Conservation (phyloP, 1,140 invertebrate genomes). For the Drosophila kanapiae region DNA sequence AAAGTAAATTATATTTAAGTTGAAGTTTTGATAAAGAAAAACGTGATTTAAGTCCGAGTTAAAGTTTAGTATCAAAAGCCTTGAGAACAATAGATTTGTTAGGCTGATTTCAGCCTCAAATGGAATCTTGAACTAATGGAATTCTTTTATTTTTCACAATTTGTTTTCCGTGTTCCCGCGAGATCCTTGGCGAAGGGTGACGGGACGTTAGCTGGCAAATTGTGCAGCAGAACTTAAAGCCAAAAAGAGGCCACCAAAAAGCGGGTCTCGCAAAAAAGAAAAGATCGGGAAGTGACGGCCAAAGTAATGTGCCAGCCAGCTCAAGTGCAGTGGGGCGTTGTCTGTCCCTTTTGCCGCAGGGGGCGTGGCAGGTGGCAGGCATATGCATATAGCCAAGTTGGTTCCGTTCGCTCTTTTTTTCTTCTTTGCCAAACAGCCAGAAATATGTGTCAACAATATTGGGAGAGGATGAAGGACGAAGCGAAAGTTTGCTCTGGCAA, state of each 20-base stretch:
- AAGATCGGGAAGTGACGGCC: constrained; percentile 53
- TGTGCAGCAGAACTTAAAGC: constrained; percentile 71
- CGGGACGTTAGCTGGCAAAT: constrained; percentile 57
- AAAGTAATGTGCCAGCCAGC: constrained; percentile 65
- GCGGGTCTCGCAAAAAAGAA: constrained; percentile 1
- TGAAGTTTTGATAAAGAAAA: neutral
- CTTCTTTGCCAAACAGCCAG: constrained; percentile 13
- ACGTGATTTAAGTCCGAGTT: rapidly evolving
- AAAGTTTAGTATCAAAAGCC: neutral
- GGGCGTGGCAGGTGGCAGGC: constrained; percentile 59
- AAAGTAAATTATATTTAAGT: neutral
- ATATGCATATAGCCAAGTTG: constrained; percentile 53
- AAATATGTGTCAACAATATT: constrained; percentile 83
- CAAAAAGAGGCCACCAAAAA: constrained; percentile 66
- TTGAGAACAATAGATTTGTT: neutral
- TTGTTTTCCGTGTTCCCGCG: constrained; percentile 1
- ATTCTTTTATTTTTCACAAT: neutral
- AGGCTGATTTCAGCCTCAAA: neutral
- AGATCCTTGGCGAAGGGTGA: neutral
- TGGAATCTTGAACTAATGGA: neutral
- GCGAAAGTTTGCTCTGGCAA: constrained; percentile 77
- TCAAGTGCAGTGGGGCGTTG: constrained; percentile 61
- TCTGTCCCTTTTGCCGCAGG: constrained; percentile 34
- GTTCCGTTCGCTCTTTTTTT: constrained; percentile 3
- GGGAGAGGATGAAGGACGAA: constrained; percentile 45